Base-by-base conservation (phyloP, 2,113 vertebrate species). In the Nesogale talazaci region DNA sequence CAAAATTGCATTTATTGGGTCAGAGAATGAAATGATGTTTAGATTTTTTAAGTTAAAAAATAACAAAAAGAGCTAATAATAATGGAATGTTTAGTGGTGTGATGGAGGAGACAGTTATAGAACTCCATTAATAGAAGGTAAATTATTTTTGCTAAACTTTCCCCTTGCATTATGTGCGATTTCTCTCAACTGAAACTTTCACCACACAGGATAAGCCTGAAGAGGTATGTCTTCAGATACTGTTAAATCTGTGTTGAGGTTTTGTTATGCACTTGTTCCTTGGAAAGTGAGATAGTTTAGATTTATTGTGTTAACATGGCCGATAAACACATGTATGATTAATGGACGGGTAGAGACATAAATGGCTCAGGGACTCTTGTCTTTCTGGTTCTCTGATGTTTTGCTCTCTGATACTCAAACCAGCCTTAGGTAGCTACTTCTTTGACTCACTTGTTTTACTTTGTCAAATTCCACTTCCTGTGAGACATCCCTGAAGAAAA, bases 111-210 rank as follows among this genome's bases (percentile, higher is more conserved):
- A 74, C 38, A 72, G 27, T 57, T 76, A 46, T 78, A 80, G 75
- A 22, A 27, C 67, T 86, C 7, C 86, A 69, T 83, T 95, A 92
- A 92, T 91, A 84, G 70, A 86, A 93, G 56, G 90, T 93, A 93
- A 89, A 86, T 94, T 70, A 84, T 76, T 95, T 95, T 72, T 91
- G 11, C 38, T 94, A 82, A 94, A 95, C 94, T 94, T 96, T 76
- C 77, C 69, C 61, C 65, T 88, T 92, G 34, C 57, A 78, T 84
- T 84, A 84, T 84, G 19, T 91, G 65, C 96, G 56, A 86, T 83
- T 90, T 90, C 93, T 83, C 61, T n/a, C 61, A 82, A 29, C 56
- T 57, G 42, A 83, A 86, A 63, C 40, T 80, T 52, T 46, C 36
- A 92, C 56, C 29, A 27, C 63, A 57, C 0, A 72, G 57, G 63